These are phyloP conservation scores for Hydractinia symbiolongicarpus DNA, from an alignment of 30 jellyfish, hydroid and myxozoan species.

Conservation along the genomic window DNA sequence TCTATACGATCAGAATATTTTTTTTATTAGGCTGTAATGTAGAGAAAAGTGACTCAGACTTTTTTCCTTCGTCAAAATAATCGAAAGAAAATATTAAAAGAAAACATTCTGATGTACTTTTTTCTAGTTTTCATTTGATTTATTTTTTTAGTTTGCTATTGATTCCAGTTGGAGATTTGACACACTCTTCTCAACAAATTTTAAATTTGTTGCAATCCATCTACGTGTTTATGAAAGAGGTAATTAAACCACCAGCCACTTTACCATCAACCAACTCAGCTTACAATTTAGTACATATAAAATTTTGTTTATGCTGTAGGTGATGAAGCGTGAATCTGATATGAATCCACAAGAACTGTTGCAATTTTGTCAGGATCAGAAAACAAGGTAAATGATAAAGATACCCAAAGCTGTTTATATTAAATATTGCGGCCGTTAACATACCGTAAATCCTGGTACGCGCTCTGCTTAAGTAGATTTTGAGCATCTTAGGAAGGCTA, in stretches of 20 bases:
- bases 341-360: conserved; percentile 8
- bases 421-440: no score
- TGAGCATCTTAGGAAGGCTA: no score
- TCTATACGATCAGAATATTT: no score
- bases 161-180: conserved; percentile 10
- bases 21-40: no score
- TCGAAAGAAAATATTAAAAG: not conserved
- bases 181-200: not conserved
- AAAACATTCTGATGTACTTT: not conserved
- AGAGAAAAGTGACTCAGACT: no score
- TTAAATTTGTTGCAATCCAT: not conserved
- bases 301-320: not conserved
- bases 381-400: not conserved
- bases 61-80: no score
- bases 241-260: not conserved
- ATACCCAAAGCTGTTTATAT: not conserved
- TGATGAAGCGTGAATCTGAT: conserved; percentile 7
- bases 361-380: conserved; percentile 1
- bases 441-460: no score
- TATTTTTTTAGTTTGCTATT: not conserved
- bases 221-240: conserved; percentile 12
- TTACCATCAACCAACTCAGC: no score
- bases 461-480: no score
- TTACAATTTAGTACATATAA: no score
- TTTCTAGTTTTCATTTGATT: not conserved